Evolutionary conservation across 2,113 vertebrate species (phyloP), one percentile per base, ranked within the genome.

Genomic region (Dasyornis broadbenti): DNA sequence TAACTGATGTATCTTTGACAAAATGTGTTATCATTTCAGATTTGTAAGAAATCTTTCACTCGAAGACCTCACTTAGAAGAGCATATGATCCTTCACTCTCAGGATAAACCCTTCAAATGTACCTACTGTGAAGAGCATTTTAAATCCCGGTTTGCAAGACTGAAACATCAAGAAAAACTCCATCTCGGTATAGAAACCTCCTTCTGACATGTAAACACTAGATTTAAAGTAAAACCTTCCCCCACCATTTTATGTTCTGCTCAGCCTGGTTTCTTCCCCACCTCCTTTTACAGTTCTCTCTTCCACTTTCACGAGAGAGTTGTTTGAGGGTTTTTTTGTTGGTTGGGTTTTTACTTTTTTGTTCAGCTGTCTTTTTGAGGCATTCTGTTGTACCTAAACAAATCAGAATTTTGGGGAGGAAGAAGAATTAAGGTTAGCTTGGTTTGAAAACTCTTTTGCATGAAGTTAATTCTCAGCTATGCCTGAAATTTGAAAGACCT

Each of bases 151-250:
- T 99, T 99, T 96, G 99, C 99, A 68, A 98, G 99, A 37, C 95
- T 99, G 82, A 99, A 99, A 81, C 99, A 99, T 97, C 99, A 99
- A 79, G 99, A 99, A 94, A 99, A 99, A 96, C 99, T 98, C 96
- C 99, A 99, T 96, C 97, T 99, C 82, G 99, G 99, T 99, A 97
- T 96, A 97, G 91, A 96, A 92, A 77, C 69, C 66, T 70, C 28
- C 81, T 95, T 89, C 87, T 85, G 87, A 84, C 90, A 93, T 95
- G 86, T 92, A 94, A 95, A 94, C 77, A 78, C 10, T 89, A 82
- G 89, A 60, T 92, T 83, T 92, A 92, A 94, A 92, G 83, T 95
- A 90, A 88, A 95, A 61, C 57, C 22, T 89, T 87, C 45, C 65
- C 52, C 59, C 28, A 53, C 22, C 11, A 13, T 26, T 86, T 35